Percentiles rank a stretch among this genome's conserved stretches.
Evolutionary conservation across 2,113 vertebrate genomes (phyloP).

Genomic region (Phrynosoma platyrhinos): DNA sequence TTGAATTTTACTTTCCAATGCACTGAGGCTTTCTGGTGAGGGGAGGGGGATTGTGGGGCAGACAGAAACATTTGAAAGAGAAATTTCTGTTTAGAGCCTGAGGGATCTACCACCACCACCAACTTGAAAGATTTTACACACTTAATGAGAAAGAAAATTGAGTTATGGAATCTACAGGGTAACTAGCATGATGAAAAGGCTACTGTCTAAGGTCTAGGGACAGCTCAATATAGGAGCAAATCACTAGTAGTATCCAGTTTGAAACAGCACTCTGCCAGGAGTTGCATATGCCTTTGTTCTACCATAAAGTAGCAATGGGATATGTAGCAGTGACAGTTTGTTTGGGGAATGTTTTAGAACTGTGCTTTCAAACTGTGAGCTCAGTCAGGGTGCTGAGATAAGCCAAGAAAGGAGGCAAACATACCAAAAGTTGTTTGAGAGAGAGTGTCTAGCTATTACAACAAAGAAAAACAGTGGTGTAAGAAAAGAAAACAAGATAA

Average conservation of each 20-base stretch:
- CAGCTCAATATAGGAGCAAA: background rate
- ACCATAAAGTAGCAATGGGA: too few relatives aligned
- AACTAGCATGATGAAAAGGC: background rate
- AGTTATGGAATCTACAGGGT: background rate
- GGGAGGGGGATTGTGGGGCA: background rate
- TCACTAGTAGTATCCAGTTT: background rate
- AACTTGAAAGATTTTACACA: background rate
- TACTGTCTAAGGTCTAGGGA: background rate
- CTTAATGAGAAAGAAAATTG: conserved; percentile 4
- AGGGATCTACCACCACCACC: background rate
- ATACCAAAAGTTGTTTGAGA: too few relatives aligned
- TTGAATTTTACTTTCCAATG: conserved; percentile 18
- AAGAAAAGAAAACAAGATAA: too few relatives aligned
- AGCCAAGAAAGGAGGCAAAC: too few relatives aligned
- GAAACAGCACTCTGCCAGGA: too few relatives aligned
- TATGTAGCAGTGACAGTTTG: too few relatives aligned
- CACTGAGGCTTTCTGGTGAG: background rate
- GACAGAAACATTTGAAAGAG: background rate
- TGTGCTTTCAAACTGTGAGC: too few relatives aligned
- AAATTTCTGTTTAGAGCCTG: background rate
- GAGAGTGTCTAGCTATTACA: too few relatives aligned
- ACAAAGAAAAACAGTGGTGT: too few relatives aligned
- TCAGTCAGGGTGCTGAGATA: too few relatives aligned
- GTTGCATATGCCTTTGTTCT: too few relatives aligned
- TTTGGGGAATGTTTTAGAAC: too few relatives aligned